Conservation (phyloP, 2,113 vertebrate species). For the Sphyrna mokarran region DNA sequence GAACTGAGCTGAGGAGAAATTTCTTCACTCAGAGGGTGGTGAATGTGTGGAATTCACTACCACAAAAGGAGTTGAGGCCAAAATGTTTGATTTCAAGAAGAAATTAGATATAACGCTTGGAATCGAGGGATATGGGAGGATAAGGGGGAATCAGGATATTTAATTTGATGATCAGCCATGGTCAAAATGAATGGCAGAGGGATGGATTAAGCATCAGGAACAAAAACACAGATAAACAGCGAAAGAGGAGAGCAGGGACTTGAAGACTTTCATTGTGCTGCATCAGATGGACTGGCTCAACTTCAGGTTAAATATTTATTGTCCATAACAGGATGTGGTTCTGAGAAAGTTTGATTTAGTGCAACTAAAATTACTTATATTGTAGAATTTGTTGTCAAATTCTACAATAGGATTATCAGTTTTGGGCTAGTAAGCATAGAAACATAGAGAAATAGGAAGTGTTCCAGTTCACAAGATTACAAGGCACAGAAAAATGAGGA, state of each 20-base stretch:
- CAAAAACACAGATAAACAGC: not conserved
- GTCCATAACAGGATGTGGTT: not conserved
- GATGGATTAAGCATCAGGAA: not conserved
- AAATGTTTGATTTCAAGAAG: too few relatives aligned
- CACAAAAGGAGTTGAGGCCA: too few relatives aligned
- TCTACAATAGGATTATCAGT: not conserved
- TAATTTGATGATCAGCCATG: too few relatives aligned
- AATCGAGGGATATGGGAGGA: too few relatives aligned
- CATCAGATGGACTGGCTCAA: not conserved
- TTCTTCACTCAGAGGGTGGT: too few relatives aligned
- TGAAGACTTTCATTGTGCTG: not conserved
- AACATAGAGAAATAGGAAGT: not conserved
- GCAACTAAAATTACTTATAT: not conserved
- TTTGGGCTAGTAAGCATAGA: not conserved
- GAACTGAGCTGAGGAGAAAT: too few relatives aligned
- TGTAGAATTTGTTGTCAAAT: not conserved
- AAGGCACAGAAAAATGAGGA: not conserved
- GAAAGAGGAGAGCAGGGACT: not conserved
- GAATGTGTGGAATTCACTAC: too few relatives aligned
- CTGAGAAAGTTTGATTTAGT: not conserved
- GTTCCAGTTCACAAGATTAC: not conserved
- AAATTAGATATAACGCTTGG: too few relatives aligned
- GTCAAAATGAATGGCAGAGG: too few relatives aligned
- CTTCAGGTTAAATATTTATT: not conserved
- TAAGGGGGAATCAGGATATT: too few relatives aligned